Evolutionary conservation across 2,888 invertebrate species (phyloP).

Genomic region (Hartigia nigra): DNA sequence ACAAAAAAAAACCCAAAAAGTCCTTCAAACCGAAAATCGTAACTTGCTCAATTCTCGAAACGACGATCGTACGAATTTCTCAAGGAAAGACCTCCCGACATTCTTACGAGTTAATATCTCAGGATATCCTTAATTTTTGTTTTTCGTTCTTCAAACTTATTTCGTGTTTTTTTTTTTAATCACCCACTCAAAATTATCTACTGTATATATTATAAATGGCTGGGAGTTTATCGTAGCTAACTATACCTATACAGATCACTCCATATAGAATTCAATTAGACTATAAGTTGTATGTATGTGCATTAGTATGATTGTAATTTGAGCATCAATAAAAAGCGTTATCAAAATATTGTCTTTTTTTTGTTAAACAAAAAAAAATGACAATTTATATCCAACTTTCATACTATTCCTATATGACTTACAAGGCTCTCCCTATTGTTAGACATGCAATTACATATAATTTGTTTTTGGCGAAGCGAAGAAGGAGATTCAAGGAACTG

Average conservation of each 20-base stretch:
- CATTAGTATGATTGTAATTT: constrained; percentile 46
- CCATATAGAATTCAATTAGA: constrained; percentile 28
- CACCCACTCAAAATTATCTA: constrained; percentile 6
- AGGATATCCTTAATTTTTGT: constrained; percentile 35
- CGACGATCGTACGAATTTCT: background rate
- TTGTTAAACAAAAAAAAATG: background rate
- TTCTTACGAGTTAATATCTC: constrained; percentile 44
- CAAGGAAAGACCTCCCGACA: constrained; percentile 11
- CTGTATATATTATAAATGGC: constrained; percentile 22
- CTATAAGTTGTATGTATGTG: constrained; percentile 57
- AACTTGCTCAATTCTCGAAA: background rate
- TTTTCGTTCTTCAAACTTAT: constrained; percentile 2
- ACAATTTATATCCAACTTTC: background rate
- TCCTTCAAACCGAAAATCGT: background rate
- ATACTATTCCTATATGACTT: background rate
- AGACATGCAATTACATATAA: background rate
- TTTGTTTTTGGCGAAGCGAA: background rate
- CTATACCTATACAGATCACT: constrained; percentile 22
- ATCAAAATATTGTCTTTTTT: constrained; percentile 6
- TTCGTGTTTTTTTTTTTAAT: constrained; percentile 1
- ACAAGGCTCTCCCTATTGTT: background rate
- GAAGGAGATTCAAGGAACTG: constrained; percentile 14
- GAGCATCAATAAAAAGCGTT: constrained; percentile 26
- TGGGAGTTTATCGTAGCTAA: constrained; percentile 27
- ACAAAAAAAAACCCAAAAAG: no score